These are phyloP conservation scores for Valencia hispanica DNA, from an alignment of 2,797 vertebrate genomes.

Conservation along the genomic window DNA sequence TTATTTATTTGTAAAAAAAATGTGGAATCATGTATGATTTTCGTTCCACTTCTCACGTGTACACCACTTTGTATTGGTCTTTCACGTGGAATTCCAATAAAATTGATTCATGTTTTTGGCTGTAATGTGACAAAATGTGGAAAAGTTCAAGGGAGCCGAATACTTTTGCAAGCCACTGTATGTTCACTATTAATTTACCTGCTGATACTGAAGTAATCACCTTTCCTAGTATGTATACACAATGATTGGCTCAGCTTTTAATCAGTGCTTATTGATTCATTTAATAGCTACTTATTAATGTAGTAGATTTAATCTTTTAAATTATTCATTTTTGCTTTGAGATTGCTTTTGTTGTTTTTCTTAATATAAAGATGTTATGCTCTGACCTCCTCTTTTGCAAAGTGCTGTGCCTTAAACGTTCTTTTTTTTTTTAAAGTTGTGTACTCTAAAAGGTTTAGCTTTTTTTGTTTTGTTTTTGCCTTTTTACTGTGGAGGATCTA, in stretches of 20 bases:
- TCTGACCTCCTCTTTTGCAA: too few species aligned
- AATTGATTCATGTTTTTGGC: too few species aligned
- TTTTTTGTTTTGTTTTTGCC: conserved; percentile 19
- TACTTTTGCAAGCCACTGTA: too few species aligned
- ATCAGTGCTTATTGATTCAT: background rate
- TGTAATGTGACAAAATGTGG: too few species aligned
- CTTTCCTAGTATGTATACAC: background rate
- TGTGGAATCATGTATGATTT: too few species aligned
- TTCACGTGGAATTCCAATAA: too few species aligned
- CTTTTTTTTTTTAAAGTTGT: background rate
- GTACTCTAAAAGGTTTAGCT: background rate
- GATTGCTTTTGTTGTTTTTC: background rate
- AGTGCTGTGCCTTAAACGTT: background rate
- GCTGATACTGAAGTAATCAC: background rate
- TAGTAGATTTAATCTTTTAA: background rate
- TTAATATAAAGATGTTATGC: background rate
- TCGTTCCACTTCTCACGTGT: too few species aligned
- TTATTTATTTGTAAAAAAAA: too few species aligned
- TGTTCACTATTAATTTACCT: background rate
- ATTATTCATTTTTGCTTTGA: background rate
- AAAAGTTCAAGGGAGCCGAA: too few species aligned
- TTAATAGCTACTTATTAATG: background rate
- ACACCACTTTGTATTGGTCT: too few species aligned
- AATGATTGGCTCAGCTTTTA: background rate
- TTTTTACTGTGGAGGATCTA: conserved; percentile 34